These are phyloP conservation scores for Mya arenaria DNA, from an alignment of 1,140 invertebrate genomes.

Conservation along the genomic window DNA sequence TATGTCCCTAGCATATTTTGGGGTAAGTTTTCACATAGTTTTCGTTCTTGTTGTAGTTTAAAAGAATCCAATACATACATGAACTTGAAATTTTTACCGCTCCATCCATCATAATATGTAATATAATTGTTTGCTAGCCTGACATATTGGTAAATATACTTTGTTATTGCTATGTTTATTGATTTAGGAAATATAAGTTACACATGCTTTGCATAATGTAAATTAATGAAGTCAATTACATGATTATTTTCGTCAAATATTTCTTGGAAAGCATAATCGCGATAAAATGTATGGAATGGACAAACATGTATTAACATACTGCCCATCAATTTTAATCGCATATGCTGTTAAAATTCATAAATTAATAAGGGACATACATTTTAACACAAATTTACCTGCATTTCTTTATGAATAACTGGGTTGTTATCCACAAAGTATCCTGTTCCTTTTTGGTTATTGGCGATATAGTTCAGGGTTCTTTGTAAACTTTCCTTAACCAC, in stretches of 20 bases:
- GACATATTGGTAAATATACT: too few relatives aligned
- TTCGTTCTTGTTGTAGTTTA: too few relatives aligned
- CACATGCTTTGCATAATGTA: not conserved
- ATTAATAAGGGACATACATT: not conserved
- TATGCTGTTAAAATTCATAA: not conserved
- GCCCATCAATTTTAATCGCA: not conserved
- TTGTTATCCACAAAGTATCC: not conserved
- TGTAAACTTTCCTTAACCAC: not conserved
- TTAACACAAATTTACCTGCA: not conserved
- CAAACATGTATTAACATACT: not conserved
- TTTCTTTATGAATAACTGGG: not conserved
- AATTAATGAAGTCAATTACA: not conserved
- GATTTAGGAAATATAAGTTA: too few relatives aligned
- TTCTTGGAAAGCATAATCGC: not conserved
- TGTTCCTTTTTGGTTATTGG: not conserved
- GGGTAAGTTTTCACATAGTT: too few relatives aligned
- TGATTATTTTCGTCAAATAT: not conserved
- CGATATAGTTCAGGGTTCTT: not conserved
- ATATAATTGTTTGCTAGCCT: too few relatives aligned
- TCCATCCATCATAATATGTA: too few relatives aligned
- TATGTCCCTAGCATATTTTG: too few relatives aligned
- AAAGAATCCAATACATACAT: too few relatives aligned
- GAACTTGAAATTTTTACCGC: too few relatives aligned
- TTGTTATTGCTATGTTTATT: too few relatives aligned
- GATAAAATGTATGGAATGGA: not conserved